Percentiles rank a stretch among this genome's conserved stretches.
phyloP scores from a whole-genome alignment of 1,140 invertebrate species.

The Chionoecetes opilio region DNA sequence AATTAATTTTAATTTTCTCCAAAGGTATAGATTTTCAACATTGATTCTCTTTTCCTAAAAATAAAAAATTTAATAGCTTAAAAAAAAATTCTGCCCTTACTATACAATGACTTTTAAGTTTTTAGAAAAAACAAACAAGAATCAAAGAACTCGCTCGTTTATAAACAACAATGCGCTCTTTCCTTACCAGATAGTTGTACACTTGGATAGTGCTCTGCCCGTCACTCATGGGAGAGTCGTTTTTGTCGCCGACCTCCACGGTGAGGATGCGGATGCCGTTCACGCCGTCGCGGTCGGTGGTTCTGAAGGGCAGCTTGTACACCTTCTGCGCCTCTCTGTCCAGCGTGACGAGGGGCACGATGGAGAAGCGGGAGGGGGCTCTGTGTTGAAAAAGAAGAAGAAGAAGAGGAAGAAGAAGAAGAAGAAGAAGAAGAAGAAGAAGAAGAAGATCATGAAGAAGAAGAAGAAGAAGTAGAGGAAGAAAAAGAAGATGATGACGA shows the following conservation, averaged over 20 bases:
- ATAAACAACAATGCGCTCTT: too few species aligned
- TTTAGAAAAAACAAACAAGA: too few species aligned
- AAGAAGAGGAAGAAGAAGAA: background rate
- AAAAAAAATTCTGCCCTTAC: too few species aligned
- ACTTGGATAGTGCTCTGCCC: conserved; percentile 89
- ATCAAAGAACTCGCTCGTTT: too few species aligned
- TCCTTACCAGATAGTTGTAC: conserved; percentile 91
- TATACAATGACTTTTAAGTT: too few species aligned
- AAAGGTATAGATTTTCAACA: too few species aligned
- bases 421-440: background rate
- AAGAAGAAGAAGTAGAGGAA: too few species aligned
- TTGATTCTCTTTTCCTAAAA: too few species aligned
- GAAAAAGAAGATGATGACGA: too few species aligned
- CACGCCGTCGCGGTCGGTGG: conserved; percentile 71
- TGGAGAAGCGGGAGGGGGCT: conserved; percentile 64
- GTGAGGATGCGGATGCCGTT: conserved; percentile 89
- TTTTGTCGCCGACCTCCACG: conserved; percentile 95
- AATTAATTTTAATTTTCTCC: too few species aligned
- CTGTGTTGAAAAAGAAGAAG: background rate
- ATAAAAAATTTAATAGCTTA: too few species aligned
- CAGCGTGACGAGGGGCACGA: conserved; percentile 82
- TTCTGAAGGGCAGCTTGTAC: conserved; percentile 81
- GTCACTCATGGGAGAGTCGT: conserved; percentile 93
- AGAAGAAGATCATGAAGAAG: background rate
- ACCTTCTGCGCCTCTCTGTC: conserved; percentile 83